Evolutionary conservation across 2,888 invertebrate species (phyloP).

Genomic region (Prosapia bicincta): DNA sequence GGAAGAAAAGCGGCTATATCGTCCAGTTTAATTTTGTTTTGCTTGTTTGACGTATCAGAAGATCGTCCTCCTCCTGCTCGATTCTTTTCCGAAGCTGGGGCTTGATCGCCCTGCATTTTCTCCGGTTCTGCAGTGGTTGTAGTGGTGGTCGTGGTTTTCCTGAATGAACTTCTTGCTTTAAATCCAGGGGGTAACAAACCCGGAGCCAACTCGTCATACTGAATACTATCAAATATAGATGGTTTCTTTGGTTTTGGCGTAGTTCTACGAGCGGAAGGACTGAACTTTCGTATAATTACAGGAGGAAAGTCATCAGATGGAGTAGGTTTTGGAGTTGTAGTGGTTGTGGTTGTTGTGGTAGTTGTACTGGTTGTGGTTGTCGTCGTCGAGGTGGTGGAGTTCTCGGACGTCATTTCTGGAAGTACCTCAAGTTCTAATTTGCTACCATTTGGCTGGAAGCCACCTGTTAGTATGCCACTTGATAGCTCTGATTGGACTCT

Average conservation of each 20-base stretch:
- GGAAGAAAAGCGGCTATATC: constrained; percentile 61
- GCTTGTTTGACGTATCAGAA: constrained; percentile 31
- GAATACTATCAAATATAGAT: constrained; percentile 40
- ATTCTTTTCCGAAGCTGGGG: constrained; percentile 7
- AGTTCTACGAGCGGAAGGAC: constrained; percentile 37
- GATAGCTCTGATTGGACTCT: constrained; percentile 80
- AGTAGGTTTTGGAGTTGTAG: constrained; percentile 29
- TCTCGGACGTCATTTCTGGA: constrained; percentile 51
- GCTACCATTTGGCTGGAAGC: constrained; percentile 65
- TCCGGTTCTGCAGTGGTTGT: constrained; percentile 33
- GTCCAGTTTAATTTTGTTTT: constrained; percentile 53
- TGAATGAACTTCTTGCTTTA: constrained; percentile 39
- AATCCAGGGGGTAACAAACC: constrained; percentile 63
- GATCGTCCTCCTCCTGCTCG: constrained; percentile 35
- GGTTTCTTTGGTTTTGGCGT: constrained; percentile 39
- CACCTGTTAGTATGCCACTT: constrained; percentile 69
- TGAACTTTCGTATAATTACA: constrained; percentile 40
- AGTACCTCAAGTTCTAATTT: constrained; percentile 53
- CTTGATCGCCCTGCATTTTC: constrained; percentile 46
- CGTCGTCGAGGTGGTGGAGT: constrained; percentile 50
- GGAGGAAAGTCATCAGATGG: constrained; percentile 24
- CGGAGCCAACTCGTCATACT: constrained; percentile 40
- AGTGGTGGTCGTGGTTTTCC: constrained; percentile 39
- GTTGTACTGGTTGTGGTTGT: constrained; percentile 50
- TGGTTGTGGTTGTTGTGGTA: constrained; percentile 44